Percentiles rank a stretch among this genome's conserved stretches.
Conservation (phyloP, 2,113 vertebrate species). For the Brachypodius melanocephalos region DNA sequence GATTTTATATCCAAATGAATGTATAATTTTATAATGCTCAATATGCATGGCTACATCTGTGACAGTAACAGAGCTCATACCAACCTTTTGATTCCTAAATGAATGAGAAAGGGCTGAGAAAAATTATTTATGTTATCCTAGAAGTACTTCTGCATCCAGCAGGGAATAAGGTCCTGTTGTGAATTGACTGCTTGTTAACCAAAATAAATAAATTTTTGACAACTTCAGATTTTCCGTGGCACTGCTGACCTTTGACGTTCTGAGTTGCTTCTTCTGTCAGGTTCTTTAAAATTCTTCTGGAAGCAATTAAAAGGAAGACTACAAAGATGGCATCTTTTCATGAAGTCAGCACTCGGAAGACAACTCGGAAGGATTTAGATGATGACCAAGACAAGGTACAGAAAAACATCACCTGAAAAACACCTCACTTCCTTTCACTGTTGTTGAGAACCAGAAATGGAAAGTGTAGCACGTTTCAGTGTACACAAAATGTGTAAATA, state of each 20-base stretch:
- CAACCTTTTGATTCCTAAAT: neutral
- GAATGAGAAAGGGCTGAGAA: neutral
- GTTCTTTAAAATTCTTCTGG: conserved; percentile 86
- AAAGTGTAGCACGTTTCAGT: neutral
- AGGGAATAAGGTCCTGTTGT: neutral
- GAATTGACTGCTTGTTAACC: neutral
- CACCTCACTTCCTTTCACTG: neutral
- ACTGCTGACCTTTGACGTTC: neutral
- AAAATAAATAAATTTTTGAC: neutral
- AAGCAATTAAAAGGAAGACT: conserved; percentile 83
- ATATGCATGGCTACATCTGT: neutral
- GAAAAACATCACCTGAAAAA: neutral
- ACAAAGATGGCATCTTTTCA: conserved; percentile 82
- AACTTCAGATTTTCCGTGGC: neutral
- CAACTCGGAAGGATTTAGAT: conserved; percentile 77
- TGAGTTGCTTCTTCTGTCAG: conserved; percentile 65
- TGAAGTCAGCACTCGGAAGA: conserved; percentile 80
- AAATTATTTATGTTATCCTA: neutral
- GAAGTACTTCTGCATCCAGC: neutral
- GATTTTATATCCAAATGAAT: neutral
- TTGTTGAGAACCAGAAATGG: neutral
- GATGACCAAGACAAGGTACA: conserved; percentile 56
- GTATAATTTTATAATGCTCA: neutral
- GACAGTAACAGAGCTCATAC: neutral
- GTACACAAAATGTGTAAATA: neutral